Evolutionary conservation across 2,797 vertebrate species (phyloP).

Genomic region (Pantherophis vulpinus): DNA sequence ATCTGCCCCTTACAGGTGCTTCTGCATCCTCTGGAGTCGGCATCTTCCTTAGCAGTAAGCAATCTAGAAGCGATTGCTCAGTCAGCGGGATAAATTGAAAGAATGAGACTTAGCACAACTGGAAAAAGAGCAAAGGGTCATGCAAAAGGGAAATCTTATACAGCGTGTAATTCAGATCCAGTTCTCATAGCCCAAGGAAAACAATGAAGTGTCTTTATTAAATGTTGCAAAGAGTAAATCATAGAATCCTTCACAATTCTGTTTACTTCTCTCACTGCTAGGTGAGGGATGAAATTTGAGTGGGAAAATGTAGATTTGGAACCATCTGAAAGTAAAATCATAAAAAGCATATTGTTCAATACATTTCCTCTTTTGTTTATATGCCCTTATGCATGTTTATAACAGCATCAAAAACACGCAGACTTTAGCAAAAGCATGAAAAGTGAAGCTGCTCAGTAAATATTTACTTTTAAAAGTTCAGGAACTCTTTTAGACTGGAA

Average conservation of each 20-base stretch:
- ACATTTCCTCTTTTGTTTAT: slow-evolving; percentile 35
- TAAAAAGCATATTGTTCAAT: slow-evolving; percentile 10
- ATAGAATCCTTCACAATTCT: slow-evolving; percentile 39
- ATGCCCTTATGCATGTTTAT: neutral
- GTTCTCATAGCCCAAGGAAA: slow-evolving; percentile 41
- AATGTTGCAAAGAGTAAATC: slow-evolving; percentile 46
- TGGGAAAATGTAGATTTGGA: slow-evolving; percentile 30
- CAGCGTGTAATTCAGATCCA: slow-evolving; percentile 40
- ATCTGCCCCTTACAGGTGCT: neutral
- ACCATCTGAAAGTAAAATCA: slow-evolving; percentile 16
- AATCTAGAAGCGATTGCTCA: neutral
- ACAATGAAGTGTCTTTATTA: slow-evolving; percentile 53
- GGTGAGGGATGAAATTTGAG: slow-evolving; percentile 32
- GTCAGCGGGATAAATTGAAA: slow-evolving; percentile 31
- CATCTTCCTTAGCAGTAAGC: neutral
- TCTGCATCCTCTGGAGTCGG: neutral
- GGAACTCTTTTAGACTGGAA: slow-evolving; percentile 28
- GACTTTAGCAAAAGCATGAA: slow-evolving; percentile 20
- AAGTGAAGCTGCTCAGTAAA: slow-evolving; percentile 29
- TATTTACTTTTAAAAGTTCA: slow-evolving; percentile 23
- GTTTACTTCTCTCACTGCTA: slow-evolving; percentile 53
- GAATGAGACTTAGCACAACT: slow-evolving; percentile 11
- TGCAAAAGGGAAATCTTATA: slow-evolving; percentile 32
- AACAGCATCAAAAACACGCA: slow-evolving; percentile 33
- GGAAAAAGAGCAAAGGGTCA: slow-evolving; percentile 31